phyloP scores from a whole-genome alignment of 2,888 invertebrate genomes.

The Hoplodrina blanda region DNA sequence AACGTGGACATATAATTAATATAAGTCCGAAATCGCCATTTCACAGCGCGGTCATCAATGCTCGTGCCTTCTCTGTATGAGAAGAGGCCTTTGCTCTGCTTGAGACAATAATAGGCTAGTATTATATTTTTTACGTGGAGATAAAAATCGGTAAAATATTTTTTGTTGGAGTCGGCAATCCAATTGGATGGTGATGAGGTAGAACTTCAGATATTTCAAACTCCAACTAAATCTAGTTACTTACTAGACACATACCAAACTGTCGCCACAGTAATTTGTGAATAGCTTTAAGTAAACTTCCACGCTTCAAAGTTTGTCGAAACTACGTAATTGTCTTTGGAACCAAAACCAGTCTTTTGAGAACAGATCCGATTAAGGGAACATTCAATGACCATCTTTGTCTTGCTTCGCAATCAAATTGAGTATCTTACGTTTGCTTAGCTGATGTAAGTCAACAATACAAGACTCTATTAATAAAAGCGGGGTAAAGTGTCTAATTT shows the following conservation, averaged over 20 bases:
- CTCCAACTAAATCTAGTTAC: constrained; percentile 13
- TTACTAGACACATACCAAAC: constrained; percentile 14
- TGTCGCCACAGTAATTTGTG: constrained; percentile 25
- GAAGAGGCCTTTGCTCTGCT: no score
- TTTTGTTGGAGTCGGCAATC: not conserved
- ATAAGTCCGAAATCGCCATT: no score
- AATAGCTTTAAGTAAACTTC: constrained; percentile 57
- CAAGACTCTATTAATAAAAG: no score
- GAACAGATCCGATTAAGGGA: constrained; percentile 23
- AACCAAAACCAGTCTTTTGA: constrained; percentile 24
- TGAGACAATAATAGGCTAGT: no score
- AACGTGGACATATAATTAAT: no score
- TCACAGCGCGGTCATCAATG: no score
- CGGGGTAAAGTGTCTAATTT: no score
- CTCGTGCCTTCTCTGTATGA: no score
- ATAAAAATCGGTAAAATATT: not conserved
- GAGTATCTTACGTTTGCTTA: not conserved
- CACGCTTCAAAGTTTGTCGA: constrained; percentile 45
- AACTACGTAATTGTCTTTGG: constrained; percentile 44
- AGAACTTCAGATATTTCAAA: constrained; percentile 6
- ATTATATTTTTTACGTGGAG: not conserved
- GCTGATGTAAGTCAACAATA: not conserved
- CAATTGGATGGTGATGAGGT: not conserved
- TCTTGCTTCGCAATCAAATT: constrained; percentile 3
- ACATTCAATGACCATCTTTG: constrained; percentile 5